A percentile compares a stretch with the other conserved stretches of the same genome.
Conservation (phyloP, 2,113 vertebrate species). For the Halcyon malimbica region DNA sequence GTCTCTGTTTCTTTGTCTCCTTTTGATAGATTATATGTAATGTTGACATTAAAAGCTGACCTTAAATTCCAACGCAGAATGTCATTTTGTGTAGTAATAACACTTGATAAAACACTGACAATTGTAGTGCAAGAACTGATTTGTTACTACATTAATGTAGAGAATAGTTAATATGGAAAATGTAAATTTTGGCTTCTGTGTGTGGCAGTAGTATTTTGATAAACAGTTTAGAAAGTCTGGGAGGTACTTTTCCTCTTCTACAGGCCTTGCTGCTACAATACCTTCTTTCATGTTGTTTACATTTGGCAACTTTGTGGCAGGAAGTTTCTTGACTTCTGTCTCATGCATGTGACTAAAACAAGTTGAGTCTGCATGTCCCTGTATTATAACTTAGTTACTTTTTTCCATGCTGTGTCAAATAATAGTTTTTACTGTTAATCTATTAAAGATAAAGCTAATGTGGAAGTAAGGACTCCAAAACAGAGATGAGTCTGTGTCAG, state of each 20-base stretch:
- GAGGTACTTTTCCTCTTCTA: neutral
- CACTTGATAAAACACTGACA: neutral
- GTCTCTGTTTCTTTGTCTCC: neutral
- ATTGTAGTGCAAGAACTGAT: neutral
- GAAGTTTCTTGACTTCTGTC: neutral
- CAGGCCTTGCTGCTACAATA: neutral
- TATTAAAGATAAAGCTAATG: neutral
- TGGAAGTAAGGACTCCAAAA: neutral
- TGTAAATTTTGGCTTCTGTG: neutral
- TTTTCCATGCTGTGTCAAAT: neutral
- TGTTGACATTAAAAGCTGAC: neutral
- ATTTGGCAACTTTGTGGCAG: neutral
- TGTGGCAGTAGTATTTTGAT: neutral
- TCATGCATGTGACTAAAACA: neutral
- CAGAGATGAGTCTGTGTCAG: neutral
- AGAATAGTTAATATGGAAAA: neutral
- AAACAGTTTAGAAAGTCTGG: neutral
- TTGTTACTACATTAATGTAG: neutral
- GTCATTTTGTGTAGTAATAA: neutral
- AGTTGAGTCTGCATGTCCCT: neutral
- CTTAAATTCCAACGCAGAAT: neutral
- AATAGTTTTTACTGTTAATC: neutral
- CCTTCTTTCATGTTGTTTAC: neutral
- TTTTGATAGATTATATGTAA: neutral
- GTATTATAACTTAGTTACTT: neutral